Evolutionary conservation across 2,888 invertebrate genomes (phyloP).

Genomic region (Chrysolina americana): DNA sequence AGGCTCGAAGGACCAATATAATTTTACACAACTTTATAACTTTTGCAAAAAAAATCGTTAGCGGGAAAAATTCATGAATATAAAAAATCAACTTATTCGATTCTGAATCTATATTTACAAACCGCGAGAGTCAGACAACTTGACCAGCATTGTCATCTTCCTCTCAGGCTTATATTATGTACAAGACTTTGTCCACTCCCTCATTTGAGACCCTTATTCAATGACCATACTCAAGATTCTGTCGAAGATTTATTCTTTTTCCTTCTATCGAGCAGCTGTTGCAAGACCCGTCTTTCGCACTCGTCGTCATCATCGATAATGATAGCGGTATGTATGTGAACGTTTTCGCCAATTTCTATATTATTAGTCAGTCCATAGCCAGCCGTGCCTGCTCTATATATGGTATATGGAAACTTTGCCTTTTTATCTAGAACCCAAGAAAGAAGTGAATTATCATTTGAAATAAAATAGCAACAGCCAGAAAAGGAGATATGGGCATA

Average conservation of each 20-base stretch:
- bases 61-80: neutral
- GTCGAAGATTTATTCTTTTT: neutral
- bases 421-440: neutral
- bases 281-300: slow-evolving; percentile 37
- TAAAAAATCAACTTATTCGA: neutral
- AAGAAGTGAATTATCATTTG: slow-evolving; percentile 12
- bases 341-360: slow-evolving; percentile 36
- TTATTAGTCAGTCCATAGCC: slow-evolving; percentile 28
- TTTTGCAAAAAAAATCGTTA: neutral
- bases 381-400: slow-evolving; percentile 26
- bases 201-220: no score
- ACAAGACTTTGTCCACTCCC: no score
- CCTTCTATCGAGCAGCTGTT: slow-evolving; percentile 27
- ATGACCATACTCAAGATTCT: no score
- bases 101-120: neutral
- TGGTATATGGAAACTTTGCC: slow-evolving; percentile 26
- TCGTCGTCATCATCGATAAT: slow-evolving; percentile 49
- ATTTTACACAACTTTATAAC: neutral
- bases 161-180: no score
- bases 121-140: no score
- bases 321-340: slow-evolving; percentile 47
- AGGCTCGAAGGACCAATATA: neutral
- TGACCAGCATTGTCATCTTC: no score
- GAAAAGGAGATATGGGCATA: no score
- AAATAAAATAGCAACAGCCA: no score